phyloP scores from a whole-genome alignment of 2,797 vertebrate species.

The Sphenopsis melanotis region DNA sequence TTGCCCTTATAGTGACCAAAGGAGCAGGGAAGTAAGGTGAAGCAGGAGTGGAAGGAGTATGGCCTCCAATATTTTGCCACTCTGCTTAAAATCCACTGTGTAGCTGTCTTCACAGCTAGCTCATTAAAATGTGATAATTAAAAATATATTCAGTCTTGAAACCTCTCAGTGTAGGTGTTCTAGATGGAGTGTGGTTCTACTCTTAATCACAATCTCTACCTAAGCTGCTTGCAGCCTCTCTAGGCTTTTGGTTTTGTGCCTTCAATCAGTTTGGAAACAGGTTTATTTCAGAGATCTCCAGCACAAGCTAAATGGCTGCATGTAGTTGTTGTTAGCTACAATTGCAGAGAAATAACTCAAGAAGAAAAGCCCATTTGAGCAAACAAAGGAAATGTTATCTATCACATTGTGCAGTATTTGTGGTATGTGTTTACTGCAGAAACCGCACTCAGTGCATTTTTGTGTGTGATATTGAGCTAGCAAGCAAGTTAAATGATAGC shows the following conservation, averaged over 20 bases:
- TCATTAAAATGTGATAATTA: background rate
- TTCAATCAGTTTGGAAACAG: background rate
- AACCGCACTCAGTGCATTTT: background rate
- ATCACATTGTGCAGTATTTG: background rate
- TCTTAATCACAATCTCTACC: background rate
- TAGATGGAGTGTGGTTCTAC: background rate
- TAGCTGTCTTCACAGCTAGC: background rate
- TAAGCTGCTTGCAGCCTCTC: background rate
- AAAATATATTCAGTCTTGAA: background rate
- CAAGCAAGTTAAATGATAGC: background rate
- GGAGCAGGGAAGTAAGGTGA: background rate
- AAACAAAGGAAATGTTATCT: background rate
- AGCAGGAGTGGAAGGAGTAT: background rate
- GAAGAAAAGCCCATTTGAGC: background rate
- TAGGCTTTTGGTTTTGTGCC: background rate
- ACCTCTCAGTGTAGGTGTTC: background rate
- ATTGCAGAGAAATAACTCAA: background rate
- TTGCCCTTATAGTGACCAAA: background rate
- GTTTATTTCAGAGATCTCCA: background rate
- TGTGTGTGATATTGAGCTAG: background rate
- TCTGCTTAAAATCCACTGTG: background rate
- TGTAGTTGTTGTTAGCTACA: background rate
- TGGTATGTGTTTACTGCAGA: background rate
- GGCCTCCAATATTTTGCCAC: background rate
- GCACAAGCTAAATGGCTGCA: background rate